phyloP scores from a whole-genome alignment of 2,888 invertebrate species.

The Operophtera brumata region DNA sequence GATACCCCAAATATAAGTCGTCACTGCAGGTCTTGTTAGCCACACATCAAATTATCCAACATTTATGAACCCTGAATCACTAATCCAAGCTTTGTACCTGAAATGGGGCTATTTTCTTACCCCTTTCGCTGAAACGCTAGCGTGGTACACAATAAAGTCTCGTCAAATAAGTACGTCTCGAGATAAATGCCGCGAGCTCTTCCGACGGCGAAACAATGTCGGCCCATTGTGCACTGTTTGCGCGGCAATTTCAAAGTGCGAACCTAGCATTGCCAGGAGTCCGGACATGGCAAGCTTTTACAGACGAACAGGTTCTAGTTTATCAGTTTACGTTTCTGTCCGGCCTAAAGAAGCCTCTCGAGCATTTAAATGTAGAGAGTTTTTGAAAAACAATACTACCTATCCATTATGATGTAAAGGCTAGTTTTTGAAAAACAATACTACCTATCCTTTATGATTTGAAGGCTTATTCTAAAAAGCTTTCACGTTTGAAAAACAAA shows the following conservation, averaged over 20 bases:
- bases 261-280: slow-evolving; percentile 17
- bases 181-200: slow-evolving; percentile 45
- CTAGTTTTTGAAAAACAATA: neutral
- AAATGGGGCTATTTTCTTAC: slow-evolving; percentile 19
- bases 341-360: too few relatives aligned
- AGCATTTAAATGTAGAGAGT: too few relatives aligned
- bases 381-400: too few relatives aligned
- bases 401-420: too few relatives aligned
- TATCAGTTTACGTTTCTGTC: neutral
- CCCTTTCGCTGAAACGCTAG: slow-evolving; percentile 44
- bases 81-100: neutral
- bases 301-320: neutral
- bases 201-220: slow-evolving; percentile 41
- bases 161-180: slow-evolving; percentile 51
- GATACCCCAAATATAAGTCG: too few relatives aligned
- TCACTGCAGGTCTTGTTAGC: too few relatives aligned
- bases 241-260: slow-evolving; percentile 49
- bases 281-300: slow-evolving; percentile 1
- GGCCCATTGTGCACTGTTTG: slow-evolving; percentile 48
- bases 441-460: too few relatives aligned
- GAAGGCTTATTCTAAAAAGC: too few relatives aligned
- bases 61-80: neutral
- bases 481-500: too few relatives aligned
- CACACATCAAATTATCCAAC: too few relatives aligned
- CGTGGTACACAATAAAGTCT: slow-evolving; percentile 54